Conservation (phyloP, 1,140 invertebrate genomes). For the Listronotus bonariensis region DNA sequence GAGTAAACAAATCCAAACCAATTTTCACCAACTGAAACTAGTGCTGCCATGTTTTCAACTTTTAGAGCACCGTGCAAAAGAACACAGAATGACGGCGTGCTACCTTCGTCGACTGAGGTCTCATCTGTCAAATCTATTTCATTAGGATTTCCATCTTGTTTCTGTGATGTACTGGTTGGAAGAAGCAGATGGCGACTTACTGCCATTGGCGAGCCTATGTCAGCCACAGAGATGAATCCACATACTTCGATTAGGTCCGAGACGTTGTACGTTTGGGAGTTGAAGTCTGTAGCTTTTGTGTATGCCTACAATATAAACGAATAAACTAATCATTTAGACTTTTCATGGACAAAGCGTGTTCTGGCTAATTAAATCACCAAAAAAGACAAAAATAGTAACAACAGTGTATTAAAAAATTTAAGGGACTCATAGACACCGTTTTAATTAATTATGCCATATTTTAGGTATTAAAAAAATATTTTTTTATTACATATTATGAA, state of each 20-base stretch:
- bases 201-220: constrained; percentile 92
- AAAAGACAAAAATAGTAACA: too few species aligned
- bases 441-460: too few species aligned
- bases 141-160: constrained; percentile 64
- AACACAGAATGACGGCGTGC: constrained; percentile 88
- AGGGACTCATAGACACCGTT: too few species aligned
- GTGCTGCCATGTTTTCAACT: constrained; percentile 83
- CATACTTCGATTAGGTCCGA: constrained; percentile 75
- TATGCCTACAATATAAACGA: constrained; percentile 59
- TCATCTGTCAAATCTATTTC: constrained; percentile 70
- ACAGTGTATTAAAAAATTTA: too few species aligned
- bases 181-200: constrained; percentile 89
- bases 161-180: constrained; percentile 61
- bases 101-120: constrained; percentile 73
- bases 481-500: too few species aligned
- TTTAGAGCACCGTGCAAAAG: constrained; percentile 93
- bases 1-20: constrained; percentile 96
- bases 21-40: constrained; percentile 78
- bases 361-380: too few species aligned
- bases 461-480: too few species aligned
- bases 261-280: constrained; percentile 62
- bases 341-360: too few species aligned
- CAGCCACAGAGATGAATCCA: constrained; percentile 81
- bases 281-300: constrained; percentile 70
- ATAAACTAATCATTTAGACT: too few species aligned